Conservation (phyloP, 2,797 vertebrate species). For the Sebastiscus albofasciatus region DNA sequence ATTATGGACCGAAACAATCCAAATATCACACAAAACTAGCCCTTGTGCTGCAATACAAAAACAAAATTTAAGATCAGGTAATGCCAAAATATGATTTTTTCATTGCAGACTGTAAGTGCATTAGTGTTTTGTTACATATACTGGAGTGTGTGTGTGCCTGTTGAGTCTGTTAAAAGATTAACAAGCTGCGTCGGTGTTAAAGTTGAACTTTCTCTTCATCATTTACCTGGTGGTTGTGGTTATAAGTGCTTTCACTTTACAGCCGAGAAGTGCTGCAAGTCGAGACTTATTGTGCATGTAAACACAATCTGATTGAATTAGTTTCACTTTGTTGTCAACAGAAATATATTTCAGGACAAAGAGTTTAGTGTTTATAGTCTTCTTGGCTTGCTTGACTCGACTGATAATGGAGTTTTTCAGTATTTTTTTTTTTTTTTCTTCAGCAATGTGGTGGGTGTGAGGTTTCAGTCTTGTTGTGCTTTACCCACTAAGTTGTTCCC, state of each 20-base stretch:
- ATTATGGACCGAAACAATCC: neutral
- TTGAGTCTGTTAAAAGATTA: neutral
- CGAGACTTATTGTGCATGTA: neutral
- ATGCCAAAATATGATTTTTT: neutral
- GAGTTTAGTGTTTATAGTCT: neutral
- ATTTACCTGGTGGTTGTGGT: neutral
- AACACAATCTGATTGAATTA: neutral
- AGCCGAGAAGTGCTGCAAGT: neutral
- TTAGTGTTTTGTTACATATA: neutral
- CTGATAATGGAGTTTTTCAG: neutral
- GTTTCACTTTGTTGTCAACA: neutral
- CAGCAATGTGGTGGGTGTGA: neutral
- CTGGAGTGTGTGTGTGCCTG: neutral
- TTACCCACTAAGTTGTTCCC: neutral
- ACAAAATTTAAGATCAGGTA: neutral
- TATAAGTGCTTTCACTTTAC: neutral
- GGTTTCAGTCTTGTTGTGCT: slow-evolving; percentile 8
- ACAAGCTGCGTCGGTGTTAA: slow-evolving; percentile 19
- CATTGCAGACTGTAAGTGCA: neutral
- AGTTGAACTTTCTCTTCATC: slow-evolving; percentile 38
- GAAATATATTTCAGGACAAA: neutral
- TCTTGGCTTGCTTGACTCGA: neutral
- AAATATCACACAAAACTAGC: neutral
- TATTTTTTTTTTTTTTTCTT: neutral
- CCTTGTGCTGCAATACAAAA: neutral